Conservation (phyloP, 2,113 vertebrate species). For the Anguilla rostrata region DNA sequence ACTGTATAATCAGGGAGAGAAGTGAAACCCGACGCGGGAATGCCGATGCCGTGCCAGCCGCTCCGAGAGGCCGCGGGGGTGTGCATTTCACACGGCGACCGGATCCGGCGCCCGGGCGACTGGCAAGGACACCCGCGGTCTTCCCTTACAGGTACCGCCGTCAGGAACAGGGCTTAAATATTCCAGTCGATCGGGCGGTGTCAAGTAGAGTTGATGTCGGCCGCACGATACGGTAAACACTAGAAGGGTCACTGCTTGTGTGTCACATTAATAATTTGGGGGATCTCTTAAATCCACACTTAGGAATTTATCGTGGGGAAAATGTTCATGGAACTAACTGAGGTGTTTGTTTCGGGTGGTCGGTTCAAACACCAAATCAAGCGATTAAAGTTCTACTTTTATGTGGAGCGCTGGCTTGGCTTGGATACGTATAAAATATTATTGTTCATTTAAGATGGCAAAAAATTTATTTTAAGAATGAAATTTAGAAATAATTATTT, state of each 20-base stretch:
- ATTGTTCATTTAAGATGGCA: no score
- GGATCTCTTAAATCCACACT: not conserved
- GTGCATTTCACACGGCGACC: slow-evolving; percentile 57
- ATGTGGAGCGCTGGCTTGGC: no score
- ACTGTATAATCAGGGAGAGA: slow-evolving; percentile 36
- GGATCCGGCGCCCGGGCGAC: slow-evolving; percentile 49
- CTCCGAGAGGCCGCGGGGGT: slow-evolving; percentile 31
- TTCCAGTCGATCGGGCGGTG: slow-evolving; percentile 49
- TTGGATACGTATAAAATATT: no score
- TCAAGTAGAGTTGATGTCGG: slow-evolving; percentile 39
- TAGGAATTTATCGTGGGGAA: not conserved
- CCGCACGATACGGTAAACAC: slow-evolving; percentile 5
- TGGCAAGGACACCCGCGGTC: slow-evolving; percentile 61
- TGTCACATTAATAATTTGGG: not conserved
- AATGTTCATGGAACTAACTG: not conserved
- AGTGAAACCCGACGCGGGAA: slow-evolving; percentile 48
- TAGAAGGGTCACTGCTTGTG: not conserved
- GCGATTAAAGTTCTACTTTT: no score
- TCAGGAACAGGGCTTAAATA: slow-evolving; percentile 55
- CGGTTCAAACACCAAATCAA: no score
- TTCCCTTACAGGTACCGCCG: slow-evolving; percentile 72
- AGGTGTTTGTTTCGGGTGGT: no score
- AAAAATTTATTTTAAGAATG: no score
- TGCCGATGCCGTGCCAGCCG: slow-evolving; percentile 34
- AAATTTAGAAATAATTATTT: no score